These are phyloP conservation scores for Mycetomoellerius zeteki DNA, from an alignment of 1,140 invertebrate genomes.

Conservation along the genomic window DNA sequence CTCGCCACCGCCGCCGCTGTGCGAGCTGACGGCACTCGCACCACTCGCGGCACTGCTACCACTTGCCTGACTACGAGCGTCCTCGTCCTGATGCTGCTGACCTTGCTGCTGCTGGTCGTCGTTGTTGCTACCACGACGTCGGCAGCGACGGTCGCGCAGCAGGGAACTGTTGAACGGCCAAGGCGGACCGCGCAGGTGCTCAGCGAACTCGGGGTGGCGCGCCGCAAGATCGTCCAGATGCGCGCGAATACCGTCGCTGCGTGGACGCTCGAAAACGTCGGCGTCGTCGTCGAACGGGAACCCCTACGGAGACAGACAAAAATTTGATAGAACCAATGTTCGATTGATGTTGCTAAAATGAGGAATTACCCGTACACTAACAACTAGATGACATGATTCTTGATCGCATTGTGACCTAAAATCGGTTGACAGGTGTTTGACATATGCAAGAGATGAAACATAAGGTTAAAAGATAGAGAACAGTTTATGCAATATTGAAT, in stretches of 20 bases:
- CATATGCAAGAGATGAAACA: neutral
- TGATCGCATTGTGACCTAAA: neutral
- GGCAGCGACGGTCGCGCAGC: slow-evolving; percentile 74
- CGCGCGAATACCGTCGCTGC: slow-evolving; percentile 87
- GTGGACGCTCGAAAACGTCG: slow-evolving; percentile 83
- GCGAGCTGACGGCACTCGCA: slow-evolving; percentile 81
- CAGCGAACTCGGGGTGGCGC: slow-evolving; percentile 89
- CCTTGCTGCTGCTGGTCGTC: slow-evolving; percentile 76
- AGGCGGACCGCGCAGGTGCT: slow-evolving; percentile 86
- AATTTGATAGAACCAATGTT: neutral
- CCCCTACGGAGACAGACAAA: slow-evolving; percentile 86
- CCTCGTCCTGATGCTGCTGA: slow-evolving; percentile 79
- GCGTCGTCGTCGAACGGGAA: slow-evolving; percentile 90
- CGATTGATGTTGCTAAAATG: neutral
- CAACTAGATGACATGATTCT: neutral
- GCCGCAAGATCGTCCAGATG: slow-evolving; percentile 88
- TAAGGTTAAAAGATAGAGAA: neutral
- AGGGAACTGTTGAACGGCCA: slow-evolving; percentile 82
- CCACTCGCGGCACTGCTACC: slow-evolving; percentile 83
- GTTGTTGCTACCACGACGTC: slow-evolving; percentile 75
- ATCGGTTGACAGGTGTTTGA: neutral
- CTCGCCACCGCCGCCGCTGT: slow-evolving; percentile 82
- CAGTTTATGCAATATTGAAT: neutral
- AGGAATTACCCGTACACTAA: neutral
- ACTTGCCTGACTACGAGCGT: slow-evolving; percentile 82